Evolutionary conservation across 2,797 vertebrate species (phyloP).

Genomic region (Sebastes hubbsi): DNA sequence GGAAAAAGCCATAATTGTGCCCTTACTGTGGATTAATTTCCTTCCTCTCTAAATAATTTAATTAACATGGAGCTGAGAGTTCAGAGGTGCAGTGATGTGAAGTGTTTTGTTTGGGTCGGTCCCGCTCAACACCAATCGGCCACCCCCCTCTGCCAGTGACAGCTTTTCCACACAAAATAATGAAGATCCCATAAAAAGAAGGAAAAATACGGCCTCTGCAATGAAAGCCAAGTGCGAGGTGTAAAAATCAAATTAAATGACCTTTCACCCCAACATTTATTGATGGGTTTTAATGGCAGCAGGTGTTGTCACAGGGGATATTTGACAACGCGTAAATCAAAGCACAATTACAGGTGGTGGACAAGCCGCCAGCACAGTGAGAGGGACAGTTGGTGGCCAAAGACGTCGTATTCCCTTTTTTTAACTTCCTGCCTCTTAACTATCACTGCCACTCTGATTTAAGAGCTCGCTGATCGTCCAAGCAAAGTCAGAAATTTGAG

Average conservation of each 20-base stretch:
- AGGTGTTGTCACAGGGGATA: constrained; percentile 79
- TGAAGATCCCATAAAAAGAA: constrained; percentile 83
- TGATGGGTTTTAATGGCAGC: constrained; percentile 84
- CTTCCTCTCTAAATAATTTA: not conserved
- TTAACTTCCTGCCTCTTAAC: constrained; percentile 57
- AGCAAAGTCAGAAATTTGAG: constrained; percentile 70
- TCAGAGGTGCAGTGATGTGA: not conserved
- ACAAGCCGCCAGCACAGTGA: constrained; percentile 36
- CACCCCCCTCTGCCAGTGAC: constrained; percentile 20
- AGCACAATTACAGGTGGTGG: constrained; percentile 83
- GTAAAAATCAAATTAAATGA: constrained; percentile 88
- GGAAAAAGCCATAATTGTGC: not conserved
- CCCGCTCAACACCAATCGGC: constrained; percentile 26
- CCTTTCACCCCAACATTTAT: constrained; percentile 84
- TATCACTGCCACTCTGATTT: constrained; percentile 75
- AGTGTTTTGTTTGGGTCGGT: constrained; percentile 11
- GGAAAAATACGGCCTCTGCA: constrained; percentile 74
- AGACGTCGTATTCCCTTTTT: constrained; percentile 42
- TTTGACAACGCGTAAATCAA: constrained; percentile 85
- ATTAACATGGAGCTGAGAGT: not conserved
- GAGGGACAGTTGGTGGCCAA: constrained; percentile 50
- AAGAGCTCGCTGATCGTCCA: constrained; percentile 56
- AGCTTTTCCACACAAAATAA: constrained; percentile 82
- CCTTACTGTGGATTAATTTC: not conserved
- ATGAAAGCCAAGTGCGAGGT: constrained; percentile 83